phyloP scores from a whole-genome alignment of 2,113 vertebrate species.

The Cyphomyrus discorhynchus region DNA sequence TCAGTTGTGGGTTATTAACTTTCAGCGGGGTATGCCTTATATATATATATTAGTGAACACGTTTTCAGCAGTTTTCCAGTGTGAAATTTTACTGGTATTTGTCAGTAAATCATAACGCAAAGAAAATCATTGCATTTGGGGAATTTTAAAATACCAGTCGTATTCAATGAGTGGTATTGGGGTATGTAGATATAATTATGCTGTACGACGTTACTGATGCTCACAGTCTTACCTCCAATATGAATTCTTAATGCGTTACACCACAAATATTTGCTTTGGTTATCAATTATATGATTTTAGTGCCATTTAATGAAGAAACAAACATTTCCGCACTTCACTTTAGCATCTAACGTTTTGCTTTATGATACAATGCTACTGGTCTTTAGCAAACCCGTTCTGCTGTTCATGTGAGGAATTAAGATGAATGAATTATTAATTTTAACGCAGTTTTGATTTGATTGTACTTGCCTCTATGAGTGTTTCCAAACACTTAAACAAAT shows the following conservation, averaged over 20 bases:
- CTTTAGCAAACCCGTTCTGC: not conserved
- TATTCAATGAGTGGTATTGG: not conserved
- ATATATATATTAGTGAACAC: too few relatives aligned
- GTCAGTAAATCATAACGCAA: not conserved
- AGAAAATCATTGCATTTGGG: not conserved
- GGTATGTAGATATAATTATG: not conserved
- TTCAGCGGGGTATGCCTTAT: not conserved
- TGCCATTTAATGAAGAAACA: not conserved
- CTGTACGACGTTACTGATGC: not conserved
- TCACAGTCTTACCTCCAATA: not conserved
- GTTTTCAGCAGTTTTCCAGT: not conserved
- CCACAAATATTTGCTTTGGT: not conserved
- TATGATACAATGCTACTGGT: not conserved
- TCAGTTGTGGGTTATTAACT: not conserved
- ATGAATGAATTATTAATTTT: slow-evolving; percentile 6
- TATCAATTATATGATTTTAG: not conserved
- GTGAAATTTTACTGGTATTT: not conserved
- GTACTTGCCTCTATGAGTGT: not conserved
- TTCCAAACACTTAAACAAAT: not conserved
- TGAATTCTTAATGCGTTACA: not conserved
- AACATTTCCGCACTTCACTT: not conserved
- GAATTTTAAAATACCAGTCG: not conserved
- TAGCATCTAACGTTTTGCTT: not conserved
- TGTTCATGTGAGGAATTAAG: not conserved
- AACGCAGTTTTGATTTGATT: not conserved